These are phyloP conservation scores for Dryas iulia DNA, from an alignment of 1,140 invertebrate genomes.

Conservation along the genomic window DNA sequence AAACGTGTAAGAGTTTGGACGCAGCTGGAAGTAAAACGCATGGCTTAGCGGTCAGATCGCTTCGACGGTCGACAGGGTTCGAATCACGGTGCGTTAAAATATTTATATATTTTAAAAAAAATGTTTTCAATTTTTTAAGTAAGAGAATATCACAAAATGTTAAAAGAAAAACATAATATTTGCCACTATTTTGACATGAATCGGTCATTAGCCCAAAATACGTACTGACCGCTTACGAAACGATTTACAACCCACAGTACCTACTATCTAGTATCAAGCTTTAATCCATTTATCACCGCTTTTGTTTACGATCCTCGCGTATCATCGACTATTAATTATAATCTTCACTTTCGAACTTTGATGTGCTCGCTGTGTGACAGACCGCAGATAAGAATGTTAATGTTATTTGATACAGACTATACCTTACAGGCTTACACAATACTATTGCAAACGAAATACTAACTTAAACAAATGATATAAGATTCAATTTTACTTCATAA, in stretches of 20 bases:
- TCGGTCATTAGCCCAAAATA: conserved; percentile 27
- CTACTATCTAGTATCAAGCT: conserved; percentile 74
- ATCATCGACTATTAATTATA: conserved; percentile 80
- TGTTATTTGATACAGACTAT: conserved; percentile 68
- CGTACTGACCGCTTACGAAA: conserved; percentile 58
- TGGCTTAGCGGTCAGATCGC: too few species aligned
- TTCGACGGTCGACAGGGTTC: too few species aligned
- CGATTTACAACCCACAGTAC: conserved; percentile 69
- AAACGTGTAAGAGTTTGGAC: too few species aligned
- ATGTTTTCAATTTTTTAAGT: too few species aligned
- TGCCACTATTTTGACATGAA: conserved; percentile 20
- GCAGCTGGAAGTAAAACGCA: too few species aligned
- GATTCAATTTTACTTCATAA: conserved; percentile 37
- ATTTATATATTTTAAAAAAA: too few species aligned
- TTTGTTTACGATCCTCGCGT: conserved; percentile 78
- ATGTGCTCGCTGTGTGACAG: conserved; percentile 78
- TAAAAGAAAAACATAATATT: too few species aligned
- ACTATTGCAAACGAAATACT: conserved; percentile 35
- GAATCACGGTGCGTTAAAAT: too few species aligned
- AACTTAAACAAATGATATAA: conserved; percentile 39
- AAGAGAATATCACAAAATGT: too few species aligned
- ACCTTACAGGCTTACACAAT: conserved; percentile 39
- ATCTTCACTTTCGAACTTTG: conserved; percentile 77
- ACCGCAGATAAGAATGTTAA: conserved; percentile 78
- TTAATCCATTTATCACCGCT: conserved; percentile 79